Evolutionary conservation across 2,797 vertebrate species (phyloP), one percentile per base, ranked within the genome.

Genomic region (Alca torda): DNA sequence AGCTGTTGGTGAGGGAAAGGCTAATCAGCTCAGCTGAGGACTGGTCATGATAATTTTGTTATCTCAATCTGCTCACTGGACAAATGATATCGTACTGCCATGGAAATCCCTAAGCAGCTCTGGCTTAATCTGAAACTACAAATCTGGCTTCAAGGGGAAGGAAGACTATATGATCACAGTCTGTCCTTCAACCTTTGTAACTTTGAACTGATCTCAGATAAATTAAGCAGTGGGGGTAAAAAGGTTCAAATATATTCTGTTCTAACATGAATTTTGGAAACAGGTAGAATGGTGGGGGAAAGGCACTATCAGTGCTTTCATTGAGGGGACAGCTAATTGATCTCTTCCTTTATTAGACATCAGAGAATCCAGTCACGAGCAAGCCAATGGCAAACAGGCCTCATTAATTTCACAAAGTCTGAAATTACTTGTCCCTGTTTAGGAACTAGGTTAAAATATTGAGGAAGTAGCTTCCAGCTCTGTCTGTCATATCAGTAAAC

Each of bases 151-250:
- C 67, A 75, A 86, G 67, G 43, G 24, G 16, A 76, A 79, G 24
- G 16, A 79, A 79, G 14, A 60, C 33, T 79, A 7, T 41, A 10
- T 23, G 51, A 72, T 65, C 21, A n/a, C 13, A 33, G 16, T 13
- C 46, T 78, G 30, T 90, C 53, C 82, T 95, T 93, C 70, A 89
- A 25, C 43, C 89, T 82, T 82, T 86, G 75, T 26, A 90, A 93
- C 56, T 82, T 31, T 63, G 53, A 63, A 68, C 6, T 69, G 26
- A 69, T 92, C 93, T 95, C 8, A 3, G 56, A 41, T 79, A 85
- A 87, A 89, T 89, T 70, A 85, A 84, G 23, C 31, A 89, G 51
- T 39, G 30, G 10, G 31, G 11, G 30, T 60, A 72, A 82, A 78
- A 84, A 79, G 6, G 19, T 12, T 57, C 6, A 41, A 39, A 76